These are phyloP conservation scores for Hapalemur alaotrensis DNA, from an alignment of 2,797 vertebrate species.

Conservation along the genomic window DNA sequence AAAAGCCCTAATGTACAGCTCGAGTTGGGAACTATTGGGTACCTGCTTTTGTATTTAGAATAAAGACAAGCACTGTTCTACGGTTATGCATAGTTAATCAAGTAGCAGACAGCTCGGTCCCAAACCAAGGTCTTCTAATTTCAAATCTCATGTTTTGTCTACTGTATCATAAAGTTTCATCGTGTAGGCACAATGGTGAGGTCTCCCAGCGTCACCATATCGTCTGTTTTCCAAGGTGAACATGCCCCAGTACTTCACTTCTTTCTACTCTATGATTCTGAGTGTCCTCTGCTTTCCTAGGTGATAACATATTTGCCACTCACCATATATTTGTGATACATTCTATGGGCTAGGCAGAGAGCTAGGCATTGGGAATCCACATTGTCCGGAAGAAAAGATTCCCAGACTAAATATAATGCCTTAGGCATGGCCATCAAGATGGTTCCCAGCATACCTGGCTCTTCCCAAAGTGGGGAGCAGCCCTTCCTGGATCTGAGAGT, in stretches of 20 bases:
- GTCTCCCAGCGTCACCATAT: accelerated
- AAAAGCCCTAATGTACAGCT: neutral
- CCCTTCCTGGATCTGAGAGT: neutral
- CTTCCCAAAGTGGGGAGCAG: neutral
- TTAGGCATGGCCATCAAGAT: neutral
- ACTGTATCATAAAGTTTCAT: neutral
- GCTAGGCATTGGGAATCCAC: neutral
- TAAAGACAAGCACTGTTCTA: neutral
- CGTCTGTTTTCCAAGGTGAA: neutral
- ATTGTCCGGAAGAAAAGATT: neutral
- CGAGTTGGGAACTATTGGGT: neutral
- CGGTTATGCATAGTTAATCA: neutral
- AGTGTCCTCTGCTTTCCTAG: neutral
- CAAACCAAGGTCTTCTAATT: neutral
- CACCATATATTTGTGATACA: neutral
- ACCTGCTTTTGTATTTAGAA: neutral
- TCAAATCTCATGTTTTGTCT: neutral
- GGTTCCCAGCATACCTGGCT: neutral
- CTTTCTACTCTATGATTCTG: neutral
- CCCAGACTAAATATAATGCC: neutral
- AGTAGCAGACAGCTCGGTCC: neutral
- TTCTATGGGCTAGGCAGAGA: neutral
- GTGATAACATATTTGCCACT: neutral
- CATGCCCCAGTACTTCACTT: neutral
- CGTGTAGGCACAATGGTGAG: neutral